Percentiles rank a stretch among this genome's conserved stretches.
Conservation (phyloP, 2,797 vertebrate species). For the Cryptoprocta ferox region DNA sequence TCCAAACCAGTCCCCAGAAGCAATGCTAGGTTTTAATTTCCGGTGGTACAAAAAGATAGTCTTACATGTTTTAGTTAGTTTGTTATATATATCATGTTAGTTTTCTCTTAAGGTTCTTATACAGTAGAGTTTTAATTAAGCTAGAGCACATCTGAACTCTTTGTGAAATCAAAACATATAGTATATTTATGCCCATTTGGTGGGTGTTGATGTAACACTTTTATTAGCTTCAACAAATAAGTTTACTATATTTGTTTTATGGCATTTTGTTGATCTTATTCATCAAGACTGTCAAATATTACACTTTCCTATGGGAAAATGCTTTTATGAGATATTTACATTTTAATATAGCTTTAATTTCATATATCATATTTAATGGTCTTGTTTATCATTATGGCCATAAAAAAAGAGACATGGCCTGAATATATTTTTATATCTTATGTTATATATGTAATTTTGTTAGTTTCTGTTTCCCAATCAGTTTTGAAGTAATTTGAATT, state of each 20-base stretch:
- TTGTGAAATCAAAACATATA: not conserved
- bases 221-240: slow-evolving; percentile 3
- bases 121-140: not conserved
- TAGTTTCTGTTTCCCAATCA: not conserved
- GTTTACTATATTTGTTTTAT: slow-evolving; percentile 26
- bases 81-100: not conserved
- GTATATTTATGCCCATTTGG: not conserved
- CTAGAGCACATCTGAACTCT: not conserved
- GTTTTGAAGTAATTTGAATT: slow-evolving; percentile 28
- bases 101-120: not conserved
- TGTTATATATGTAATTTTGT: not conserved
- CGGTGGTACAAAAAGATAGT: not conserved
- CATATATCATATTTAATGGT: not conserved
- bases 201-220: not conserved
- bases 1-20: not conserved
- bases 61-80: not conserved
- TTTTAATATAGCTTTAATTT: slow-evolving; percentile 24
- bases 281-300: not conserved
- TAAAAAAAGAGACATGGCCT: not conserved
- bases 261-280: not conserved
- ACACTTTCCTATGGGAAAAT: slow-evolving; percentile 32
- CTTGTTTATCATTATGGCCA: not conserved
- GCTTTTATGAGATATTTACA: not conserved
- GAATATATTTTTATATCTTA: not conserved
- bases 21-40: not conserved